Evolutionary conservation across 2,797 vertebrate genomes (phyloP), one percentile per base, ranked within the genome.

Genomic region (Scarus forsteni): DNA sequence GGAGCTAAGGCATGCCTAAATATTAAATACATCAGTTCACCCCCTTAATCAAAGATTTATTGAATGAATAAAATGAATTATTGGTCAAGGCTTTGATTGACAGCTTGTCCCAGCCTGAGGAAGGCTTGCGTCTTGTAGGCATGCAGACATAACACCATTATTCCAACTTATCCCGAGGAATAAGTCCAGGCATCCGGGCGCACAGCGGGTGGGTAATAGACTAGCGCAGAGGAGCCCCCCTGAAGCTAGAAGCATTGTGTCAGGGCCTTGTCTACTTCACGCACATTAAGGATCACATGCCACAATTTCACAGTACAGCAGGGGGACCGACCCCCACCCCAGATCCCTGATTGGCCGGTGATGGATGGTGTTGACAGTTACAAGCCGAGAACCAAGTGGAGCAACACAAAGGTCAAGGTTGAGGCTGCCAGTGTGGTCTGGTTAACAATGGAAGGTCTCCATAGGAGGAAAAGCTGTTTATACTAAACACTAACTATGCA

Each of bases 261-360:
- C 85, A 91, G 85, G 87, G 89, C 86, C 92, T 92, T 92, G 93
- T 94, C 92, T 94, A 94, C 93, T 94, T 94, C 93, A 94, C 82
- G 87, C 93, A 90, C 91, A 94, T 95, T 94, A 94, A 91, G 89
- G 91, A 94, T 95, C 94, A 93, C 92, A 94, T 92, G 92, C 88
- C 90, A 91, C 93, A 92, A 95, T 95, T 94, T 95, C 94, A 94
- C 93, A 93, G 88, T 93, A 88, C 92, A 81, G 91, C 86, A 81
- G 92, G 90, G 88, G 90, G 78, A 91, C 76, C 60, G 3, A 81
- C 76, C 86, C 81, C 83, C 75, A 39, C 60, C 76, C 80, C 50
- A 14, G 62, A 27, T 60, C 77, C 70, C 84, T 75, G 84, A 90
- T 92, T 92, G 85, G 84, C 80, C 73, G 10, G 70, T 89, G 89